Evolutionary conservation across 2,888 invertebrate species (phyloP).

Genomic region (Lasius fuliginosus): DNA sequence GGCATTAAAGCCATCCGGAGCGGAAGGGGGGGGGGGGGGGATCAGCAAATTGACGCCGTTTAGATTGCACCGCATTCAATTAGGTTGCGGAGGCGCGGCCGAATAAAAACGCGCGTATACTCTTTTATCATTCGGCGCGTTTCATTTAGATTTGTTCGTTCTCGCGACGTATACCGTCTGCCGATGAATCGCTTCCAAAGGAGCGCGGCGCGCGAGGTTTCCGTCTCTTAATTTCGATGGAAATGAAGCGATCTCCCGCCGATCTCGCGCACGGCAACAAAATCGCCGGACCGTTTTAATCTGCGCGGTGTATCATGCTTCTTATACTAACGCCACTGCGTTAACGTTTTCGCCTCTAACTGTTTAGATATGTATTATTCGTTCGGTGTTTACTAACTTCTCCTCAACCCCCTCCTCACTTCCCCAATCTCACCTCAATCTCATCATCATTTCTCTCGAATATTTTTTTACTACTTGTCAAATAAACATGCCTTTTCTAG

Average conservation of each 20-base stretch:
- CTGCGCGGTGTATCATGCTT: not conserved
- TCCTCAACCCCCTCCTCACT: not conserved
- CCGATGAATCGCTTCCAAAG: conserved; percentile 31
- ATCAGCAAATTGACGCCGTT: conserved; percentile 78
- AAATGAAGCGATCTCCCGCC: conserved; percentile 51
- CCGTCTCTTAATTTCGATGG: conserved; percentile 53
- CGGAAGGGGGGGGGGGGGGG: conserved; percentile 54
- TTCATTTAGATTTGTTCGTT: conserved; percentile 63
- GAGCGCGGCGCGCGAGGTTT: conserved; percentile 32
- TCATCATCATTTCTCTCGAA: not conserved
- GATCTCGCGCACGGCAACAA: conserved; percentile 34
- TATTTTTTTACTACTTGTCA: not conserved
- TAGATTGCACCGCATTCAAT: conserved; percentile 80
- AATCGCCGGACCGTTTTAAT: conserved; percentile 31
- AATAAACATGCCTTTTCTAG: too few relatives aligned
- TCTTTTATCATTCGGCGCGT: conserved; percentile 57
- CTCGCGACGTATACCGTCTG: conserved; percentile 17
- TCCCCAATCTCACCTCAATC: not conserved
- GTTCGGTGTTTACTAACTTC: not conserved
- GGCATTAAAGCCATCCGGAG: conserved; percentile 50
- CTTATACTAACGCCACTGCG: not conserved
- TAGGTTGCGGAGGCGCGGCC: conserved; percentile 68
- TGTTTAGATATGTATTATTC: not conserved
- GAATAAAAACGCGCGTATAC: conserved; percentile 68
- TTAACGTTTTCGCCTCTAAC: not conserved